Conservation (phyloP, 2,113 vertebrate genomes). For the Hassar affinis region DNA sequence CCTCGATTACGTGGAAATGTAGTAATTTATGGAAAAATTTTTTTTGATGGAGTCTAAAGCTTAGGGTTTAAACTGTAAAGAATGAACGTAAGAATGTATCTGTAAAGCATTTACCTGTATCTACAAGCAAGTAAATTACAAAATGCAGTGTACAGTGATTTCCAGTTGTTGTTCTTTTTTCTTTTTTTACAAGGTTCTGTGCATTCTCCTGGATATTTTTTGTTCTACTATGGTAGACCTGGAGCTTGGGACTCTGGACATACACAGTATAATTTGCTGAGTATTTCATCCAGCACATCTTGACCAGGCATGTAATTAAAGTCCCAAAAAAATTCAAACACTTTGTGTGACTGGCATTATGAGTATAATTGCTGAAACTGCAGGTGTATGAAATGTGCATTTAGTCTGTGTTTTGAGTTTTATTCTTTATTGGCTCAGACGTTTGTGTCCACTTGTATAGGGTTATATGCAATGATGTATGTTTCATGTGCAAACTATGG, state of each 20-base stretch:
- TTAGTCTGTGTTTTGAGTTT: constrained; percentile 3
- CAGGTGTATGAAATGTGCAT: constrained; percentile 52
- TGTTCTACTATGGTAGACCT: constrained; percentile 32
- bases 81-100: no score
- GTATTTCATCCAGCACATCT: constrained; percentile 60
- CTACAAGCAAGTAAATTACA: no score
- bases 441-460: not conserved
- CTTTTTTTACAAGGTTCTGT: constrained; percentile 11
- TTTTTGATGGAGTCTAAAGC: not conserved
- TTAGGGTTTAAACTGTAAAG: not conserved
- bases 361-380: constrained; percentile 59
- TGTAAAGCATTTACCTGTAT: not conserved
- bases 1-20: not conserved
- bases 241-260: constrained; percentile 64
- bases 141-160: no score
- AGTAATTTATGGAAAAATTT: not conserved
- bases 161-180: no score
- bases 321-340: constrained; percentile 70
- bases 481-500: not conserved
- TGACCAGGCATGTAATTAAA: constrained; percentile 78
- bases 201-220: not conserved
- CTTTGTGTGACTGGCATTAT: constrained; percentile 63
- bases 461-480: not conserved
- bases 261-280: constrained; percentile 64
- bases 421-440: not conserved